Evolutionary conservation across 2,888 invertebrate genomes (phyloP).

Genomic region (Erebia epiphron): DNA sequence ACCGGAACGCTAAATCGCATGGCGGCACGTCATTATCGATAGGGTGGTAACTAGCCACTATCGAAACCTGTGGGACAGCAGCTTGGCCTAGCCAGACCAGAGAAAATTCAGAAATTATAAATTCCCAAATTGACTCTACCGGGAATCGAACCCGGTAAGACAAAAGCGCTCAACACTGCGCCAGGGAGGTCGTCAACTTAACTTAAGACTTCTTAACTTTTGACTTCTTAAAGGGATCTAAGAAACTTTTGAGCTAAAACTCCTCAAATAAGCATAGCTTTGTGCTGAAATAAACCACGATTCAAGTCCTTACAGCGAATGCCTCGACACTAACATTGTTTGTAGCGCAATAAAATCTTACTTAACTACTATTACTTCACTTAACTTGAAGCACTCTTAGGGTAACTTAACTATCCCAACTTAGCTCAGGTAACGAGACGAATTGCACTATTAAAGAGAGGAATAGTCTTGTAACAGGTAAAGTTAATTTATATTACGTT

Average conservation of each 20-base stretch:
- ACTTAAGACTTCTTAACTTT: too few species aligned
- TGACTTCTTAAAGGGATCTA: too few species aligned
- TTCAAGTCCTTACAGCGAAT: slow-evolving; percentile 7
- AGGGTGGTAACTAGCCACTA: too few species aligned
- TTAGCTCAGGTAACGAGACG: slow-evolving; percentile 56
- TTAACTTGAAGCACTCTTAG: slow-evolving; percentile 40
- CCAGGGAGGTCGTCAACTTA: too few species aligned
- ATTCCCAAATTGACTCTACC: too few species aligned
- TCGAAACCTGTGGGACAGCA: too few species aligned
- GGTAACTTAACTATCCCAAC: slow-evolving; percentile 41
- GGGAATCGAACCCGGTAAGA: too few species aligned
- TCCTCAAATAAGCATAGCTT: not conserved
- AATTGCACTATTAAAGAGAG: slow-evolving; percentile 69
- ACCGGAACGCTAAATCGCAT: too few species aligned
- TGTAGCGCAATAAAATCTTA: slow-evolving; percentile 33
- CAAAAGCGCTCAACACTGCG: too few species aligned
- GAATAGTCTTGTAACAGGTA: slow-evolving; percentile 57
- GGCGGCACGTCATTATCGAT: too few species aligned
- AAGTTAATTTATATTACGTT: slow-evolving; percentile 44
- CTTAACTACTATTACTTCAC: slow-evolving; percentile 33
- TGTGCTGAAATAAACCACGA: not conserved
- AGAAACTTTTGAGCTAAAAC: not conserved
- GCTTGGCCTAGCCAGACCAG: too few species aligned
- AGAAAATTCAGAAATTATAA: too few species aligned
- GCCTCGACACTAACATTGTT: slow-evolving; percentile 26